Evolutionary conservation across 1,140 invertebrate genomes (phyloP), one percentile per base, ranked within the genome.

Genomic region (Drosophila lacteicornis): DNA sequence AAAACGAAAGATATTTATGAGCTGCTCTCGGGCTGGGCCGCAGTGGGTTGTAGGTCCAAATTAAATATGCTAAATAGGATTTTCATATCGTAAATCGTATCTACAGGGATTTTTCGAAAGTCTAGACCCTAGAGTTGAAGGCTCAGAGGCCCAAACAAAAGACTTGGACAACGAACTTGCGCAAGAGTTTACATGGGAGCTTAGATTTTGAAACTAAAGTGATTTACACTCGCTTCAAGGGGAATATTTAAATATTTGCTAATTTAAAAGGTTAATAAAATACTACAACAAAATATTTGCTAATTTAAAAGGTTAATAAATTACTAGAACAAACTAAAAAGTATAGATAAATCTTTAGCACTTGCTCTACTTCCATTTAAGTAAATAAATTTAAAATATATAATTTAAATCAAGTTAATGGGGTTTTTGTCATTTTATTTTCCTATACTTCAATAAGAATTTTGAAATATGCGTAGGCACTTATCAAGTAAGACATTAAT

Each of bases 131-230:
- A 2, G 6, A 40, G 36, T 15, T 13, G 12, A 38, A 55, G 38
- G 30, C 50, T 65, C 40, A 53, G 46, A 15, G 15, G 53, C 33
- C 53, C 8, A 59, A 70, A 70, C 55, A 68, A 79, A 75, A 69
- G 80, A 84, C 78, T 78, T 66, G 45, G 70, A 63, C 30, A 76
- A 79, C 75, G 22, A 82, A 82, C 75, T 82, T 68, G 47, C 17
- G 17, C 49, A 49, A 63, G 19, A 11, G 15, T 1, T 45, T 36
- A 15, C 17, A 4, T 12, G 12, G 13, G 3, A 38, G 17, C 1
- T 55, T 19, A 4, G 13, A 55, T 55, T 55, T 22, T 36, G 12
- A 38, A 55, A 38, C 19, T 9, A 11, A 22, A 55, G 4, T 22
- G 53, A 55, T 55, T 55, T 40, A 55, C 6, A 5, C 13, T 38